A percentile compares a stretch with the other conserved stretches of the same genome.
phyloP scores from a whole-genome alignment of 2,113 vertebrate species.

The Equus przewalskii region DNA sequence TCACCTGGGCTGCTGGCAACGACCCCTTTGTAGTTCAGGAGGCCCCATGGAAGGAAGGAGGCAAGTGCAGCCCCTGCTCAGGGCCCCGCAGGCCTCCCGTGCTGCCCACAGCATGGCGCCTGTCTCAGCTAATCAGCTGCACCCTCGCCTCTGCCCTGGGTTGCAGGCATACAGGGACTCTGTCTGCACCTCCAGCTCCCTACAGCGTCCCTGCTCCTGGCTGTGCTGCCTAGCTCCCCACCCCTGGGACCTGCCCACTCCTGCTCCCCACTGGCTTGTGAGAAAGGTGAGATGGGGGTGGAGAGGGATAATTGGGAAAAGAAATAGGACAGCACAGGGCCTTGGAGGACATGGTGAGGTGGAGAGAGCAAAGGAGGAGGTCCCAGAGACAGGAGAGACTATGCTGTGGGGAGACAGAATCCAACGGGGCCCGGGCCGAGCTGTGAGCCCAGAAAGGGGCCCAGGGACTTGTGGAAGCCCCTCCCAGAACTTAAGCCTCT shows the following conservation, averaged over 20 bases:
- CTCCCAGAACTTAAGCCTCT: not conserved
- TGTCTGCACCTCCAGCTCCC: not conserved
- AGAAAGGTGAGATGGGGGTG: not conserved
- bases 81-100: not conserved
- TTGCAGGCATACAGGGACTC: accelerated
- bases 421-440: not conserved
- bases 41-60: not conserved
- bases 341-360: not conserved
- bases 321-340: not conserved
- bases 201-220: accelerated
- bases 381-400: not conserved
- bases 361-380: not conserved
- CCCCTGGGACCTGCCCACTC: not conserved
- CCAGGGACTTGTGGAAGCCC: not conserved
- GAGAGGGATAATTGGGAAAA: not conserved
- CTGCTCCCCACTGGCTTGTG: not conserved
- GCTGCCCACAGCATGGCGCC: not conserved
- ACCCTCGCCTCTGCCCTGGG: not conserved
- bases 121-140: not conserved
- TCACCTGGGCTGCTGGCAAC: not conserved
- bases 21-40: not conserved
- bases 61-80: too few relatives aligned
- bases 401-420: not conserved
- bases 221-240: not conserved
- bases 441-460: not conserved